Conservation (phyloP, 2,888 invertebrate genomes). For the Aphidoletes aphidimyza region DNA sequence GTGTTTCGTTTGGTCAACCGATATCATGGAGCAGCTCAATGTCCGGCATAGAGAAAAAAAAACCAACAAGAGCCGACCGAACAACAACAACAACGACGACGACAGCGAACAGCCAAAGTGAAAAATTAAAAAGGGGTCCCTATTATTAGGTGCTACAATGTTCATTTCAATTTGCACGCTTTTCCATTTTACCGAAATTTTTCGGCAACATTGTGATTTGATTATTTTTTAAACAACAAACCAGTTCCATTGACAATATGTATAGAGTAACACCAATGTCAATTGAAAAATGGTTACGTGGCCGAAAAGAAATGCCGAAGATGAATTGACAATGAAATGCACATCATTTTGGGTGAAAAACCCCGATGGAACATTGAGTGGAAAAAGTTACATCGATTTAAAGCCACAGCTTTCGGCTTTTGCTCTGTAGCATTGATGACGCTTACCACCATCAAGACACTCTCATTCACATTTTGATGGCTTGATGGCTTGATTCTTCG, state of each 20-base stretch:
- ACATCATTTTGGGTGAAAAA: too few relatives aligned
- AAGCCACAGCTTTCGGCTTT: too few relatives aligned
- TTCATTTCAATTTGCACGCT: slow-evolving; percentile 35
- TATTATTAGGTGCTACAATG: slow-evolving; percentile 41
- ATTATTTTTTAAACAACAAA: slow-evolving; percentile 38
- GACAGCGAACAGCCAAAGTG: background rate
- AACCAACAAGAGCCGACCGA: background rate
- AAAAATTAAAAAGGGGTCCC: slow-evolving; percentile 47
- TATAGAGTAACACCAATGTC: too few relatives aligned
- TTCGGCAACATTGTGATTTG: slow-evolving; percentile 5
- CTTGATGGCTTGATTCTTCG: too few relatives aligned
- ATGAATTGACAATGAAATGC: background rate
- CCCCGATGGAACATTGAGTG: too few relatives aligned
- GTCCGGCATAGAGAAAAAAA: background rate
- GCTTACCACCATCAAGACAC: too few relatives aligned
- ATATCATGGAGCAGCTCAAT: slow-evolving; percentile 35
- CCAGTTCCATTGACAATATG: slow-evolving; percentile 20
- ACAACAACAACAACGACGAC: too few relatives aligned
- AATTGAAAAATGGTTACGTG: background rate
- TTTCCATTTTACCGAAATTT: slow-evolving; percentile 37
- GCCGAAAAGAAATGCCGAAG: background rate
- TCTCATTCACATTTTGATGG: too few relatives aligned
- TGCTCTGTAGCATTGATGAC: too few relatives aligned
- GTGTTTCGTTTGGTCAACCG: slow-evolving; percentile 44
- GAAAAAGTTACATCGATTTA: background rate